These are phyloP conservation scores for Darevskia mixta DNA, from an alignment of 2,797 vertebrate species.

Conservation along the genomic window DNA sequence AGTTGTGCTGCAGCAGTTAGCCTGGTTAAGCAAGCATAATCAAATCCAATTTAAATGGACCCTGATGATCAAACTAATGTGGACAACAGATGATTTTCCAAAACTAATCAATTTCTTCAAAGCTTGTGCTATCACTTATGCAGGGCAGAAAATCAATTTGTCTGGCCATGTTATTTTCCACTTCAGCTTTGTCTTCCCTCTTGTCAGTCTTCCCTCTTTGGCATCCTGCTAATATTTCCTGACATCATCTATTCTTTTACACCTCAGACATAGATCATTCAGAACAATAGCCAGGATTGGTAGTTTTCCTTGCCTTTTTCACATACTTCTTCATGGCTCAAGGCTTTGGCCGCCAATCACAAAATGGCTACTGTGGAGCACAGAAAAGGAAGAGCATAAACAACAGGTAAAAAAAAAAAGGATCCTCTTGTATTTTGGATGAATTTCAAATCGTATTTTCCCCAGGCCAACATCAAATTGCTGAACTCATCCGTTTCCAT, in stretches of 20 bases:
- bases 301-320: background rate
- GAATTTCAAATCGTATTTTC: no score
- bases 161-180: slow-evolving; percentile 36
- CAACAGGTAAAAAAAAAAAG: no score
- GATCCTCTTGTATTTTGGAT: no score
- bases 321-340: background rate
- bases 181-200: slow-evolving; percentile 4
- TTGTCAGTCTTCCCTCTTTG: slow-evolving; percentile 22
- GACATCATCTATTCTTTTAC: background rate
- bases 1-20: slow-evolving; percentile 17
- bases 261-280: background rate
- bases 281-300: background rate
- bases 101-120: slow-evolving; percentile 39
- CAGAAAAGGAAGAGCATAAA: no score
- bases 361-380: no score
- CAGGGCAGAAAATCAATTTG: slow-evolving; percentile 26
- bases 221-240: slow-evolving; percentile 9
- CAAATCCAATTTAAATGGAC: slow-evolving; percentile 33
- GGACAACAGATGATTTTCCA: slow-evolving; percentile 42
- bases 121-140: slow-evolving; percentile 25
- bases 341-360: no score
- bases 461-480: no score
- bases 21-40: slow-evolving; percentile 24
- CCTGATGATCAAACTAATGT: slow-evolving; percentile 26
- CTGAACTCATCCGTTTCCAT: no score